These are phyloP conservation scores for Aphaenogaster ashmeadi DNA, from an alignment of 1,140 invertebrate genomes.

Conservation along the genomic window DNA sequence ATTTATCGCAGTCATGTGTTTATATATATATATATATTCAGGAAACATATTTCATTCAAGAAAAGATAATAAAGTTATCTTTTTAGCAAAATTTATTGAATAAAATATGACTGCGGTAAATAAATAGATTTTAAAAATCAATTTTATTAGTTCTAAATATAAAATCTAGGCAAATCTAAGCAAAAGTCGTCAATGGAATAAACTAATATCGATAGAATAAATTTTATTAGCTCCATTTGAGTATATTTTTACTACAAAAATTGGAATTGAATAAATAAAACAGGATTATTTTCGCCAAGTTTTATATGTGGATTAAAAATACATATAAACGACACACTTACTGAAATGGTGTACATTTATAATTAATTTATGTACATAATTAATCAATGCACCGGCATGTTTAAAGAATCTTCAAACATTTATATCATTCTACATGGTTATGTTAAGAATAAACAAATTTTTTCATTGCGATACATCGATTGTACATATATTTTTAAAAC, in stretches of 20 bases:
- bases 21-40: no score
- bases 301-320: not conserved
- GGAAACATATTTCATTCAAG: not conserved
- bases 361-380: not conserved
- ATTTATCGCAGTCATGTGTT: no score
- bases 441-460: not conserved
- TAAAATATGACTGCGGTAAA: not conserved
- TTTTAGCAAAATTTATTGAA: not conserved
- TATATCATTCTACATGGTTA: not conserved
- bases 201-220: not conserved
- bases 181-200: not conserved
- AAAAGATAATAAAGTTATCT: not conserved
- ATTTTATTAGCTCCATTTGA: conserved; percentile 4
- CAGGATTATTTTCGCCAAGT: not conserved
- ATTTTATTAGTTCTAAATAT: not conserved
- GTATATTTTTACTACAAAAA: not conserved
- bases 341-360: not conserved
- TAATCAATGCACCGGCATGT: not conserved
- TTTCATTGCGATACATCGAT: not conserved
- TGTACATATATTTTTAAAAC: not conserved
- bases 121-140: not conserved
- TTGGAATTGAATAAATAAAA: not conserved
- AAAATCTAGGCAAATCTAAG: not conserved
- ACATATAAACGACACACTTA: not conserved
- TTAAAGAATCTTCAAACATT: not conserved